Percentiles rank a stretch among this genome's conserved stretches.
Conservation (phyloP, 2,113 vertebrate genomes). For the Gadus macrocephalus region DNA sequence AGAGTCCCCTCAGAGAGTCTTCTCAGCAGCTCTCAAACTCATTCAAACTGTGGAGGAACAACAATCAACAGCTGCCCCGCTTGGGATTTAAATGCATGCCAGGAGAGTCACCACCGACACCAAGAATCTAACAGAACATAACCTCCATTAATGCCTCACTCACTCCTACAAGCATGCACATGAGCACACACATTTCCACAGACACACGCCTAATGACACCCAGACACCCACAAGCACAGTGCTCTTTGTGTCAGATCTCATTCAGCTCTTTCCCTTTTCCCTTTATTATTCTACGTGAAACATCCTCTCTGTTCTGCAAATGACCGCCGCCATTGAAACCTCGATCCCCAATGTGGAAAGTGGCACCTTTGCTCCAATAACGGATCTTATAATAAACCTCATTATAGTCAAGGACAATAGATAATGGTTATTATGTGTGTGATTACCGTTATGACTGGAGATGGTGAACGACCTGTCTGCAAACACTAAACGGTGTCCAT, state of each 20-base stretch:
- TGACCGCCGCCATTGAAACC: slow-evolving; percentile 42
- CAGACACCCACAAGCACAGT: background rate
- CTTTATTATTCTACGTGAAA: slow-evolving; percentile 45
- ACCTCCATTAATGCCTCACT: too few species aligned
- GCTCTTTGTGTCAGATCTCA: background rate
- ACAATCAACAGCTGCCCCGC: too few species aligned
- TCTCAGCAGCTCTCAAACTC: too few species aligned
- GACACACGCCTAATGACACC: too few species aligned
- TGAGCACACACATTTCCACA: too few species aligned
- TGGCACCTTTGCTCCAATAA: slow-evolving; percentile 36
- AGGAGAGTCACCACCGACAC: too few species aligned
- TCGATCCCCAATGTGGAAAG: slow-evolving; percentile 15
- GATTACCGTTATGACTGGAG: slow-evolving; percentile 14
- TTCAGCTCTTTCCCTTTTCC: background rate
- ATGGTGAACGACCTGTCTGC: background rate
- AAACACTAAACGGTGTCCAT: background rate
- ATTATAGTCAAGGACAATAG: slow-evolving; percentile 33
- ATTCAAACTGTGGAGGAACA: too few species aligned
- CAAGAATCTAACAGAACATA: too few species aligned
- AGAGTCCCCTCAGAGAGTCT: too few species aligned
- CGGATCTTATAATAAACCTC: slow-evolving; percentile 32
- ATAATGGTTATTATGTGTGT: slow-evolving; percentile 16
- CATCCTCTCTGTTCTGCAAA: slow-evolving; percentile 40
- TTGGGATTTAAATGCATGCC: too few species aligned
- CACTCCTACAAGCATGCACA: too few species aligned